Evolutionary conservation across 2,888 invertebrate genomes (phyloP).

Genomic region (Acrobasis repandana): DNA sequence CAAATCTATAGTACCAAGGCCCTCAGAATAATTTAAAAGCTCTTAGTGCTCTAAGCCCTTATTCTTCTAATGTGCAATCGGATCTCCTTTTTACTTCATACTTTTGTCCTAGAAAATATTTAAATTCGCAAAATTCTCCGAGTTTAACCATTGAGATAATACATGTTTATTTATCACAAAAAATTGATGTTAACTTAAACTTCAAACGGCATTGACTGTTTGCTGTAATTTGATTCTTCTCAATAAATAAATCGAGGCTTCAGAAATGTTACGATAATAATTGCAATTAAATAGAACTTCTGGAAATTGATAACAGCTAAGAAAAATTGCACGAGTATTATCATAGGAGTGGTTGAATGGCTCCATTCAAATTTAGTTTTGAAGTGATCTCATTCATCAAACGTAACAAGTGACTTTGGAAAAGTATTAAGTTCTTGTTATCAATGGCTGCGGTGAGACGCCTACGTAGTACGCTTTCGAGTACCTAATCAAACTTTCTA

Average conservation of each 20-base stretch:
- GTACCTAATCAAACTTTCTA: neutral
- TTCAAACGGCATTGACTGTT: neutral
- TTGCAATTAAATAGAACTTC: neutral
- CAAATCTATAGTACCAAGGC: too few species aligned
- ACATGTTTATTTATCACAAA: neutral
- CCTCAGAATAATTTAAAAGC: too few species aligned
- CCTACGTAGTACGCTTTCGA: neutral
- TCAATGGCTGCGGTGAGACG: neutral
- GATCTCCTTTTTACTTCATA: too few species aligned
- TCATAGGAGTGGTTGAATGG: neutral
- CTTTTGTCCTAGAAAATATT: neutral
- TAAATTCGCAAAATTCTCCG: neutral
- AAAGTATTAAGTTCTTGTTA: slow-evolving; percentile 12
- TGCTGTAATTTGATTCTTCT: neutral
- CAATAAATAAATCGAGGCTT: neutral
- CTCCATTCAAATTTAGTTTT: neutral
- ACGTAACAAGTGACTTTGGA: neutral
- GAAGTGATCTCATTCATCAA: slow-evolving; percentile 1
- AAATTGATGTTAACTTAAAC: neutral
- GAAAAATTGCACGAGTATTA: neutral
- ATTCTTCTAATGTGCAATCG: too few species aligned
- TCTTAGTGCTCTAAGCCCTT: too few species aligned
- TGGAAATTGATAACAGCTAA: neutral
- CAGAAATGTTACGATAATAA: slow-evolving; percentile 12
- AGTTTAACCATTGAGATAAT: neutral